phyloP scores from a whole-genome alignment of 2,113 vertebrate species.

The Toxostoma redivivum region DNA sequence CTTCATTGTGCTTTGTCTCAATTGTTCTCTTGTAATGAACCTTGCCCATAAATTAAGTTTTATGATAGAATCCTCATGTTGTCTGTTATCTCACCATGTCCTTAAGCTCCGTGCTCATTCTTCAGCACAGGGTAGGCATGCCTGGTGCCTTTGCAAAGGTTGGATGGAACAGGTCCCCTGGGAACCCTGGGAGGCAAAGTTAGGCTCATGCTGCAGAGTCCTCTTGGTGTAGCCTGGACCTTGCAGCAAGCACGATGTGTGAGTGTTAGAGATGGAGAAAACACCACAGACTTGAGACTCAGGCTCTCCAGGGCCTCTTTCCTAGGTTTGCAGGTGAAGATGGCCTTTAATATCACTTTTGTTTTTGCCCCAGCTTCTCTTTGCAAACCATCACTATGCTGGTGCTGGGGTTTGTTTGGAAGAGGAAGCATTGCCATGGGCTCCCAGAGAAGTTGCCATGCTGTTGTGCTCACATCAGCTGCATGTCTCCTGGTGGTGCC shows the following conservation, averaged over 20 bases:
- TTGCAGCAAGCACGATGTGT: background rate
- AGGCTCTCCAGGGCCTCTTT: background rate
- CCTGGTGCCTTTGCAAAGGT: background rate
- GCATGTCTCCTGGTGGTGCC: background rate
- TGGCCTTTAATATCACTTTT: background rate
- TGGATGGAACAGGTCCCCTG: background rate
- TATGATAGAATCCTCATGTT: background rate
- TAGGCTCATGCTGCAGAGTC: background rate
- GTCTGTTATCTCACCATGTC: background rate
- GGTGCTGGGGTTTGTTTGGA: background rate
- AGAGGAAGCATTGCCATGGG: background rate
- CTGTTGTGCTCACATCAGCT: background rate
- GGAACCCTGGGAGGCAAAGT: background rate
- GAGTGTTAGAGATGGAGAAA: background rate
- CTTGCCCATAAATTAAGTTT: background rate
- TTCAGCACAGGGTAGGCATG: background rate
- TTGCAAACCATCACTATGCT: background rate
- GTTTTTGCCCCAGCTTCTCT: background rate
- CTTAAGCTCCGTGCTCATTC: accelerated
- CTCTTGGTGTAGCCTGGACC: background rate
- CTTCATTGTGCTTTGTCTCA: background rate
- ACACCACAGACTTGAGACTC: background rate
- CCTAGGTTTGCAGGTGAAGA: background rate
- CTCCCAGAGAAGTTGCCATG: background rate
- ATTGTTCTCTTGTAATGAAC: background rate